Evolutionary conservation across 92 coral and sea anemone genomes (phyloP).

Genomic region (Isaurus tuberculatus): DNA sequence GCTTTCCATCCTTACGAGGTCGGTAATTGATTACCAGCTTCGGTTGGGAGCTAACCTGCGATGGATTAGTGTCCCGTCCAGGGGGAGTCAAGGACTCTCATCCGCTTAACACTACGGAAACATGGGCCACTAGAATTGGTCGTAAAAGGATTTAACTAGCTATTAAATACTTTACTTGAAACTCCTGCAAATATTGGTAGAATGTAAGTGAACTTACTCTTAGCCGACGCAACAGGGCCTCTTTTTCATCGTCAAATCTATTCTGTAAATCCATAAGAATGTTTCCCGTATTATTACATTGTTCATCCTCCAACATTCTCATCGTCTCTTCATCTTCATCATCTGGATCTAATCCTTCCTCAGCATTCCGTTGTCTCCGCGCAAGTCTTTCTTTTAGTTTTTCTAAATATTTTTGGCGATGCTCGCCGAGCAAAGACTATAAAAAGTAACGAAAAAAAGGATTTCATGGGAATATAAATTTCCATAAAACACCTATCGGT

Average conservation of each 20-base stretch:
- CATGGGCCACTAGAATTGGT: no score
- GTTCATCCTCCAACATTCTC: constrained; percentile 81
- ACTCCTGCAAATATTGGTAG: not conserved
- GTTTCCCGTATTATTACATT: constrained; percentile 83
- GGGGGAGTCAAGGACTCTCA: no score
- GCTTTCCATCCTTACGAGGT: no score
- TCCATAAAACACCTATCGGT: no score
- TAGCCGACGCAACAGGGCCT: constrained; percentile 82
- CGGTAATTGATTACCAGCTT: no score
- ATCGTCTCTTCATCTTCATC: constrained; percentile 88
- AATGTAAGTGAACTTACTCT: constrained; percentile 56
- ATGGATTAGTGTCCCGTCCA: no score
- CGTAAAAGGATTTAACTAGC: no score
- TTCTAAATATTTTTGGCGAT: constrained; percentile 88
- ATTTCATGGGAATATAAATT: no score
- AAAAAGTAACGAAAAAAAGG: not conserved
- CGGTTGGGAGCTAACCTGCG: no score
- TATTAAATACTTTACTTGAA: no score
- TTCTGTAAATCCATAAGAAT: constrained; percentile 92
- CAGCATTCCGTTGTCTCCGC: constrained; percentile 76
- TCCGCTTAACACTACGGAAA: no score
- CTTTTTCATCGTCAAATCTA: constrained; percentile 94
- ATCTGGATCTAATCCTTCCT: constrained; percentile 90
- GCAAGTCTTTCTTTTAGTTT: constrained; percentile 82
- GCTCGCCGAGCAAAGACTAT: constrained; percentile 89